These are phyloP conservation scores for Gnatocerus cornutus DNA, from an alignment of 2,888 invertebrate genomes.

Conservation along the genomic window DNA sequence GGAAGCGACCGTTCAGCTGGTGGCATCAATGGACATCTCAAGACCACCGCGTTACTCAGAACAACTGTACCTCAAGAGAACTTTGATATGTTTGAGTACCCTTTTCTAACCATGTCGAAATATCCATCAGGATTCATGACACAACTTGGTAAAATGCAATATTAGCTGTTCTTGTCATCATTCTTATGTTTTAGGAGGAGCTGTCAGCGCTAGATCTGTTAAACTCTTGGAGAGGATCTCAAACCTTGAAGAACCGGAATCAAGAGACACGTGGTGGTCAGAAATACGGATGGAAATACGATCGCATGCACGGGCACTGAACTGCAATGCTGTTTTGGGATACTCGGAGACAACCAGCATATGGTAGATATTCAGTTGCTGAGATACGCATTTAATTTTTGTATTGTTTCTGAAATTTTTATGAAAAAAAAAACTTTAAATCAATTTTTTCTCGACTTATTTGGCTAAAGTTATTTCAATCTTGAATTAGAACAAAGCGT, in stretches of 20 bases:
- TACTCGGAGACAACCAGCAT: conserved; percentile 95
- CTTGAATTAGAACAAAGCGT: too few species aligned
- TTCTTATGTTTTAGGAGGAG: conserved; percentile 76
- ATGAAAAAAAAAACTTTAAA: too few species aligned
- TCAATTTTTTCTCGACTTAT: too few species aligned
- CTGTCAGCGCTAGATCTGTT: conserved; percentile 88
- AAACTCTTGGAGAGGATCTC: conserved; percentile 87
- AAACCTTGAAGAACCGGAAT: conserved; percentile 91
- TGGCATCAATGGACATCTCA: conserved; percentile 75
- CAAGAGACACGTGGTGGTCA: conserved; percentile 97
- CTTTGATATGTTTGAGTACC: conserved; percentile 94
- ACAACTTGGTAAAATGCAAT: conserved; percentile 80
- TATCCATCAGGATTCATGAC: conserved; percentile 92
- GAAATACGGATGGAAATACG: conserved; percentile 96
- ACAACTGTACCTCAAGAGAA: conserved; percentile 83
- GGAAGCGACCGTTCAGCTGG: conserved; percentile 77
- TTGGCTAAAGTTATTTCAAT: too few species aligned
- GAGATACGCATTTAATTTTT: too few species aligned
- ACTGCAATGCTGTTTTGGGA: conserved; percentile 95
- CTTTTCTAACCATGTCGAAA: conserved; percentile 93
- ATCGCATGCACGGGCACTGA: conserved; percentile 92
- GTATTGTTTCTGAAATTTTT: too few species aligned
- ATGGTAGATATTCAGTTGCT: conserved; percentile 76
- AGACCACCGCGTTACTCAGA: conserved; percentile 74
- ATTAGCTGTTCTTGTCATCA: not conserved